These are phyloP conservation scores for Desmodus rotundus DNA, from an alignment of 2,113 vertebrate species.

Conservation along the genomic window DNA sequence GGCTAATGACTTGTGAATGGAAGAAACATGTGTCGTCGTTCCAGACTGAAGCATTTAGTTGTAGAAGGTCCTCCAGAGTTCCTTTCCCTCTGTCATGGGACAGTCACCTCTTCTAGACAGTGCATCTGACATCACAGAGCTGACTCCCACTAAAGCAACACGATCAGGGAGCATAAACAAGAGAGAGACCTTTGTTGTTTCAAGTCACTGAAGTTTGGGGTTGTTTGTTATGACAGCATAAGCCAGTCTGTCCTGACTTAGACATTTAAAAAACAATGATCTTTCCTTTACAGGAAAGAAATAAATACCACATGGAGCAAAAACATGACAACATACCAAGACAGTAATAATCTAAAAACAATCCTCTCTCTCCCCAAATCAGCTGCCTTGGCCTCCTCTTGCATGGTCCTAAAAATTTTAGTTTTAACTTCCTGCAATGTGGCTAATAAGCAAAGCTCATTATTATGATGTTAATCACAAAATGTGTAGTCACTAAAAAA, in stretches of 20 bases:
- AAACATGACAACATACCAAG: conserved; percentile 46
- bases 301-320: conserved; percentile 59
- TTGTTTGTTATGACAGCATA: conserved; percentile 38
- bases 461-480: neutral
- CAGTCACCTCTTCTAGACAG: neutral
- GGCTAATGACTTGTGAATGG: neutral
- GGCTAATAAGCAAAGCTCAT: neutral
- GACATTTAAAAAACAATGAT: neutral
- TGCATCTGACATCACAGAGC: neutral
- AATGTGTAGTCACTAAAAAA: conserved; percentile 20
- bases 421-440: conserved; percentile 27
- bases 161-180: neutral
- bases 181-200: neutral
- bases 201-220: neutral
- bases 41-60: neutral
- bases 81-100: neutral
- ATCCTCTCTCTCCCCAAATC: neutral
- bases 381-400: neutral
- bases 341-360: neutral
- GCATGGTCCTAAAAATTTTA: conserved; percentile 27
- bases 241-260: neutral
- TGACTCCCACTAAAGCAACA: neutral
- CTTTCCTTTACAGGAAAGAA: conserved; percentile 27
- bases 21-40: neutral
- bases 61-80: neutral